Conservation (phyloP, 2,888 invertebrate genomes). For the Seladonia tumulorum region DNA sequence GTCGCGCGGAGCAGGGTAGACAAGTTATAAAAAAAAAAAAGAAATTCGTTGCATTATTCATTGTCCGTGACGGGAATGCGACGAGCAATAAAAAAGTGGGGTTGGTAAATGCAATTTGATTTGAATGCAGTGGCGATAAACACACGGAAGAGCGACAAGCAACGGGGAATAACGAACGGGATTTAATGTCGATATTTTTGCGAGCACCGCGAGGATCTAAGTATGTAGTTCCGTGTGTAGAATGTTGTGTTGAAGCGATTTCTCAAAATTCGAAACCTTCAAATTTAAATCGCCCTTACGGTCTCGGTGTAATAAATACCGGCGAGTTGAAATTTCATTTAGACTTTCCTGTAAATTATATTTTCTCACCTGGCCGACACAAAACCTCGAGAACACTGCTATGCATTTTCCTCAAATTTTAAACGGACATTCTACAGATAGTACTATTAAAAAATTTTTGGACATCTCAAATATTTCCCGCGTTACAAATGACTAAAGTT, state of each 20-base stretch:
- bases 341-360: not conserved
- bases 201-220: constrained; percentile 11
- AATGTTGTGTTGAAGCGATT: not conserved
- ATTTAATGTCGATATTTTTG: not conserved
- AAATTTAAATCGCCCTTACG: not conserved
- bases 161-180: constrained; percentile 3
- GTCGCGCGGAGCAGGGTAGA: not conserved
- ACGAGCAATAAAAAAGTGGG: constrained; percentile 29
- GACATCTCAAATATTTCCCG: not conserved
- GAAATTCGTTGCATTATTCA: constrained; percentile 21
- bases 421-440: not conserved
- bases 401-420: not conserved
- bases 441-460: not conserved
- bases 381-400: not conserved
- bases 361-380: not conserved
- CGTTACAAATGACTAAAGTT: not conserved
- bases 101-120: constrained; percentile 31
- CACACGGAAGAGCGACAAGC: not conserved
- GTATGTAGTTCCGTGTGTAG: not conserved
- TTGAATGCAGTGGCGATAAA: not conserved
- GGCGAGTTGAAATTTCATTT: not conserved
- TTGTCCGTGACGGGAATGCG: constrained; percentile 25
- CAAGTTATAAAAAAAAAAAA: not conserved
- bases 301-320: not conserved
- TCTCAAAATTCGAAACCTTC: not conserved